Evolutionary conservation across 2,888 invertebrate genomes (phyloP).

Genomic region (Diarsia brunnea): DNA sequence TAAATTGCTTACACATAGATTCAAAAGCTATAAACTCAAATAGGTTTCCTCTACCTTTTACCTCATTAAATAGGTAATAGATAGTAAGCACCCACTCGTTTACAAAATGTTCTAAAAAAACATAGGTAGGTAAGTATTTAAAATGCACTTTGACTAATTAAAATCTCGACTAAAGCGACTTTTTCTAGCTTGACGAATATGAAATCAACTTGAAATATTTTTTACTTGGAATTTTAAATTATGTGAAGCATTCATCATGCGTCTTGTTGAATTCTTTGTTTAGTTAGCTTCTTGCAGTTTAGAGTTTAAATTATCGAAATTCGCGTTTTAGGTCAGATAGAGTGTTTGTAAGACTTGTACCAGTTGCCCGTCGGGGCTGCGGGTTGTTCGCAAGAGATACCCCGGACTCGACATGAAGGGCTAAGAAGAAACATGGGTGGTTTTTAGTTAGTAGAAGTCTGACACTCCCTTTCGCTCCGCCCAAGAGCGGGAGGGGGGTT

Average conservation of each 20-base stretch:
- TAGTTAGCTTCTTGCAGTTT: background rate
- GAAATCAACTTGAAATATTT: constrained; percentile 20
- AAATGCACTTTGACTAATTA: constrained; percentile 8
- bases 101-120: background rate
- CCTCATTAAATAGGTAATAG: constrained; percentile 22
- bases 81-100: background rate
- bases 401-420: too few species aligned
- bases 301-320: too few species aligned
- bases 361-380: too few species aligned
- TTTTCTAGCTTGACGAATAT: background rate
- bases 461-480: too few species aligned
- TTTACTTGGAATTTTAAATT: background rate
- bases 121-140: background rate
- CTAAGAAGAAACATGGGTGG: too few species aligned
- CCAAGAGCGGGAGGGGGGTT: too few species aligned
- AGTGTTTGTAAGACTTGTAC: too few species aligned
- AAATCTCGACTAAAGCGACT: background rate
- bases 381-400: too few species aligned
- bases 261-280: too few species aligned
- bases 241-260: too few species aligned
- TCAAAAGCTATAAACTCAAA: constrained; percentile 1
- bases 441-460: too few species aligned
- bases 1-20: constrained; percentile 19
- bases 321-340: background rate
- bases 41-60: background rate